Conservation (phyloP, 2,888 invertebrate genomes). For the Physocephala rufipes region DNA sequence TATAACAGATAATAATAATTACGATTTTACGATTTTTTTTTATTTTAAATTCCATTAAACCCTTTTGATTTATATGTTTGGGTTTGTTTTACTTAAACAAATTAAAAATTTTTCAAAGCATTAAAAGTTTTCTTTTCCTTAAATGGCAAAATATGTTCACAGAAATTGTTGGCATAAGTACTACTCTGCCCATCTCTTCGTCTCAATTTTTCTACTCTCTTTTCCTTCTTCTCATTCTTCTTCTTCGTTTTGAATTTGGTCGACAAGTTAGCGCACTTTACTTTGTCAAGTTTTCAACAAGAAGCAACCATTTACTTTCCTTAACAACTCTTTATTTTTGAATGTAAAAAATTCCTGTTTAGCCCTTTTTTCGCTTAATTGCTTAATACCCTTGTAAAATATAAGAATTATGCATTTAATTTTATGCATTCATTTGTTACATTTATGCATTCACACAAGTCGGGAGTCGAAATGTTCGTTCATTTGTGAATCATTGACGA, state of each 20-base stretch:
- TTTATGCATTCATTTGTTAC: too few relatives aligned
- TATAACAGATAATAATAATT: too few relatives aligned
- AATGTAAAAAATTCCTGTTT: conserved; percentile 33
- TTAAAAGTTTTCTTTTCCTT: not conserved
- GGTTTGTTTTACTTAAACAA: not conserved
- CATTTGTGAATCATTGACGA: too few relatives aligned
- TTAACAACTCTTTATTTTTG: conserved; percentile 35
- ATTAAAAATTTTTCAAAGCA: not conserved
- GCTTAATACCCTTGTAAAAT: conserved; percentile 20
- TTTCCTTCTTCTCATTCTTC: not conserved
- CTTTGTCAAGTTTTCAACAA: conserved; percentile 35
- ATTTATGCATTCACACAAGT: too few relatives aligned
- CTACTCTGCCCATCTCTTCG: not conserved
- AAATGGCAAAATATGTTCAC: too few relatives aligned
- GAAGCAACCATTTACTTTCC: conserved; percentile 30
- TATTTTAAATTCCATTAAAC: too few relatives aligned
- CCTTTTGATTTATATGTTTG: not conserved
- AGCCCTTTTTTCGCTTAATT: conserved; percentile 25
- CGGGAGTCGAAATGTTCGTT: too few relatives aligned
- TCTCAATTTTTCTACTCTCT: not conserved
- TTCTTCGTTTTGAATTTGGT: not conserved
- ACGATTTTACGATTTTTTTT: too few relatives aligned
- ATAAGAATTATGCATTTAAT: not conserved
- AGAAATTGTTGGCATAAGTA: not conserved
- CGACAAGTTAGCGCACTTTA: conserved; percentile 16